These are phyloP conservation scores for Chlorocebus sabaeus DNA, from an alignment of 2,113 vertebrate species.

Conservation along the genomic window DNA sequence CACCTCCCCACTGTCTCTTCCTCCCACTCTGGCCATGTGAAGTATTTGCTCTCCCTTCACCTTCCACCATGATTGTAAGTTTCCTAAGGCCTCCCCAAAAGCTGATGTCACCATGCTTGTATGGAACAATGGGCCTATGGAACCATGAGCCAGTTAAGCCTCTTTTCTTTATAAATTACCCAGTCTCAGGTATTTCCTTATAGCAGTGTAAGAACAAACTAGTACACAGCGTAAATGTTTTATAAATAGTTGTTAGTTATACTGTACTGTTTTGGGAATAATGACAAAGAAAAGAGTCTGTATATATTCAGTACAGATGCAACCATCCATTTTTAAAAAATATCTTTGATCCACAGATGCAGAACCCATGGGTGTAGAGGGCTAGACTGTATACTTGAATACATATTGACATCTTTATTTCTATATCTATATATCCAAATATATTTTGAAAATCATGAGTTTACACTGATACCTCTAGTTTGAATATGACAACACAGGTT, in stretches of 20 bases:
- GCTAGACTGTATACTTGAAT: background rate
- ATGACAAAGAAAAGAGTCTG: background rate
- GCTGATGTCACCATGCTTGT: too few species aligned
- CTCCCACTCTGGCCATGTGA: too few species aligned
- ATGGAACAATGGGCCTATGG: too few species aligned
- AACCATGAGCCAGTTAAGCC: too few species aligned
- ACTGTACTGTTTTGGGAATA: background rate
- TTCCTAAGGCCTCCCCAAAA: too few species aligned
- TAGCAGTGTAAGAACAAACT: too few species aligned
- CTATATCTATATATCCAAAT: background rate
- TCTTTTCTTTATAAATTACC: too few species aligned
- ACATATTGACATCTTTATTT: background rate
- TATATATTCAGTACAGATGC: background rate
- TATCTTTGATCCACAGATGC: background rate
- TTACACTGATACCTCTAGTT: background rate
- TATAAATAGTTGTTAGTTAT: background rate
- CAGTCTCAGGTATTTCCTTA: too few species aligned
- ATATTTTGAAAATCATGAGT: background rate
- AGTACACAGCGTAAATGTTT: background rate
- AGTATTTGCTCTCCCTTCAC: too few species aligned
- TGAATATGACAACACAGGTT: background rate
- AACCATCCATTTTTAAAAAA: background rate
- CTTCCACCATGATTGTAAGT: too few species aligned
- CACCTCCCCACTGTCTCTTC: too few species aligned
- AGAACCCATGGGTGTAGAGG: background rate